Evolutionary conservation across 2,113 vertebrate genomes (phyloP).

Genomic region (Leptosomus discolor): DNA sequence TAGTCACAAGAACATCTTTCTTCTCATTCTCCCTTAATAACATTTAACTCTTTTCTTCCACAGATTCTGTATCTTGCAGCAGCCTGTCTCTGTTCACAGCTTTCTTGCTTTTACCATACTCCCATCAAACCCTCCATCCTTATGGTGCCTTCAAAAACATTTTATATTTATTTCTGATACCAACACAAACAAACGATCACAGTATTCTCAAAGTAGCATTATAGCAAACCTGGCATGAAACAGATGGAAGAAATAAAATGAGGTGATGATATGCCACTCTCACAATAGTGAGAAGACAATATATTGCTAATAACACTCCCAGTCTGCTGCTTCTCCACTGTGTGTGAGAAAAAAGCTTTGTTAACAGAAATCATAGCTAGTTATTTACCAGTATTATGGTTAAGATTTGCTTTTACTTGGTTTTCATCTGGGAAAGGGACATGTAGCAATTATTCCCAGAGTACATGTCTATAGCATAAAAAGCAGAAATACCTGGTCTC

Average conservation of each 20-base stretch:
- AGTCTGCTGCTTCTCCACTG: constrained; percentile 14
- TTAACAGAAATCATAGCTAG: constrained; percentile 23
- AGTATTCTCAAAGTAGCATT: not conserved
- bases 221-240: constrained; percentile 20
- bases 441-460: not conserved
- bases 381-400: not conserved
- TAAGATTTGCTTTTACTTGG: not conserved
- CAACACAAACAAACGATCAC: constrained; percentile 24
- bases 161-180: constrained; percentile 36
- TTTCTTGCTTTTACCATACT: not conserved
- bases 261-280: constrained; percentile 39
- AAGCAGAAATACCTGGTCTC: not conserved
- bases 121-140: constrained; percentile 14
- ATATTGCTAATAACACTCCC: constrained; percentile 11
- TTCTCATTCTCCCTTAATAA: constrained; percentile 28
- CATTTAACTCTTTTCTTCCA: constrained; percentile 15
- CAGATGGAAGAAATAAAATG: constrained; percentile 60
- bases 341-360: not conserved
- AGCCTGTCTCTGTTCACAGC: not conserved
- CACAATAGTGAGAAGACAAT: constrained; percentile 44
- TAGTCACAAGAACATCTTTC: constrained; percentile 24
- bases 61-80: not conserved
- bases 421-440: not conserved
- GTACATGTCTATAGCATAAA: not conserved
- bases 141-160: not conserved